Conservation (phyloP, 2,888 invertebrate species). For the Stictocephala bisonia region DNA sequence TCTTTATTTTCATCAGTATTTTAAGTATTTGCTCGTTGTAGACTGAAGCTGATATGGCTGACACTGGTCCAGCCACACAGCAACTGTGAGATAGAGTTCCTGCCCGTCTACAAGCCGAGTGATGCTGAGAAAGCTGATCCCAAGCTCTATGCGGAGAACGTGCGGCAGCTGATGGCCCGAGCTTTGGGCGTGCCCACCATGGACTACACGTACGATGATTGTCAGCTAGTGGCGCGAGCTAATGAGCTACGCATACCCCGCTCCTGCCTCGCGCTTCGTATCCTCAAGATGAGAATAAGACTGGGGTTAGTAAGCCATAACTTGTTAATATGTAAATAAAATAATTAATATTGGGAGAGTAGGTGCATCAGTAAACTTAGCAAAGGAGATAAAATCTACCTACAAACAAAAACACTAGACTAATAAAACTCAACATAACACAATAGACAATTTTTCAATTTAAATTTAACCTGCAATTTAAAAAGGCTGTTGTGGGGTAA, state of each 20-base stretch:
- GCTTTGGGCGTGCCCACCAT: slow-evolving; percentile 86
- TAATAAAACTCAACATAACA: no score
- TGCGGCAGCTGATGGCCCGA: slow-evolving; percentile 91
- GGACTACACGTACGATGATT: slow-evolving; percentile 94
- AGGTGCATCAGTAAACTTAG: not conserved
- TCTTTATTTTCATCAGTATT: no score
- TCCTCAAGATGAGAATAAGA: slow-evolving; percentile 79
- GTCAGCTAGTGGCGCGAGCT: slow-evolving; percentile 85
- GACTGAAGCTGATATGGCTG: slow-evolving; percentile 85
- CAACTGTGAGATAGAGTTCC: slow-evolving; percentile 89
- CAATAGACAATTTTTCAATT: not conserved
- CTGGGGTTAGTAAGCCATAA: slow-evolving; percentile 74
- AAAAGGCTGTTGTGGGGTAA: no score
- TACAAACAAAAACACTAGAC: no score
- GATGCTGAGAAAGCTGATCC: slow-evolving; percentile 88
- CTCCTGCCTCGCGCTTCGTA: slow-evolving; percentile 79
- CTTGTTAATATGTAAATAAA: no score
- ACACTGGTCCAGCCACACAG: slow-evolving; percentile 90
- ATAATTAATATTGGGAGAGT: not conserved
- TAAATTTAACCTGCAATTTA: no score
- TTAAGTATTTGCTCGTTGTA: no score
- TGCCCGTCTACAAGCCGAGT: slow-evolving; percentile 90
- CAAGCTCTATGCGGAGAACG: slow-evolving; percentile 90
- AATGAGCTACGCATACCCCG: slow-evolving; percentile 83
- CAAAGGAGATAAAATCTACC: no score